Percentiles rank a stretch among this genome's conserved stretches.
These are phyloP conservation scores for Cabera pusaria DNA, from an alignment of 2,888 invertebrate genomes.

Conservation along the genomic window DNA sequence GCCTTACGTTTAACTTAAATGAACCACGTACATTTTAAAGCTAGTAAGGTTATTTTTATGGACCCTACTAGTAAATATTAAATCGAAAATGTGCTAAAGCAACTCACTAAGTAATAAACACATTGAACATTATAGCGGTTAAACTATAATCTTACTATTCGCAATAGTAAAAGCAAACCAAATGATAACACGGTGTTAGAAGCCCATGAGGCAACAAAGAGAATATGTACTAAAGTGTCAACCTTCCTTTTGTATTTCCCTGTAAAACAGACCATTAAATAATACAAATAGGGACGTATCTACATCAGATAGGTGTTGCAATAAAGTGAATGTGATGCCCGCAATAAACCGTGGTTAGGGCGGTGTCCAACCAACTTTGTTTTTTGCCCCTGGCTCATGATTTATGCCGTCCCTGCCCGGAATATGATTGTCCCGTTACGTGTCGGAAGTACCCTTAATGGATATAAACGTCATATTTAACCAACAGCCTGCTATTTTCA, in stretches of 20 bases:
- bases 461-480: conserved; percentile 78
- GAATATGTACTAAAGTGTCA: neutral
- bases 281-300: conserved; percentile 40
- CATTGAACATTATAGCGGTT: no score
- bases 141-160: no score
- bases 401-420: conserved; percentile 75
- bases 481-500: conserved; percentile 37
- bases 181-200: no score
- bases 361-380: conserved; percentile 55
- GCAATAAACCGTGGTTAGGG: conserved; percentile 71
- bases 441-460: conserved; percentile 77
- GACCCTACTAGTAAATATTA: no score
- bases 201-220: no score
- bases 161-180: no score
- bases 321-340: conserved; percentile 61
- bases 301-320: conserved; percentile 52
- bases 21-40: no score
- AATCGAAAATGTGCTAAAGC: no score
- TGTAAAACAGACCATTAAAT: conserved; percentile 32
- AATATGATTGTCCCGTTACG: conserved; percentile 71
- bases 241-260: neutral
- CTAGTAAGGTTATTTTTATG: no score
- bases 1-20: no score
- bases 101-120: no score
- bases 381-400: conserved; percentile 73